Evolutionary conservation across 2,113 vertebrate genomes (phyloP).

Genomic region (Rhea americana): DNA sequence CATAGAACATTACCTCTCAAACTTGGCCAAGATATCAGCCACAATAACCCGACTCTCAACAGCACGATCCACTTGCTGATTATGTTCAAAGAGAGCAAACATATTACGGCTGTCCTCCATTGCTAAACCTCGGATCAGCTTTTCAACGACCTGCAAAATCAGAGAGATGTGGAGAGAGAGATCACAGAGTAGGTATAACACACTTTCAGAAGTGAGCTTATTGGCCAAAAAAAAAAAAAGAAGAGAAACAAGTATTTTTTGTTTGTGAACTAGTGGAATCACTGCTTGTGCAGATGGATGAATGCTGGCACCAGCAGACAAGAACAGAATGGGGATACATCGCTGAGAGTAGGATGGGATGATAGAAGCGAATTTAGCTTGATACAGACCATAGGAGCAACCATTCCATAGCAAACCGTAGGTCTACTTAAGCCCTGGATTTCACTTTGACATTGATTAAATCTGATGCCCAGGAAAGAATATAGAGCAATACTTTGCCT

Average conservation of each 20-base stretch:
- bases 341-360: background rate
- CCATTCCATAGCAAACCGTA: background rate
- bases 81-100: slow-evolving; percentile 77
- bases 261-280: background rate
- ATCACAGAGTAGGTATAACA: background rate
- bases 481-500: background rate
- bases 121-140: slow-evolving; percentile 75
- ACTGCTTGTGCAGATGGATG: background rate
- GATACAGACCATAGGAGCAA: background rate
- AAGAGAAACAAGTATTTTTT: background rate
- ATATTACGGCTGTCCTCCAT: slow-evolving; percentile 79
- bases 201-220: background rate
- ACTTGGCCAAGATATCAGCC: slow-evolving; percentile 78
- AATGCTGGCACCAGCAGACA: background rate
- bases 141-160: slow-evolving; percentile 73
- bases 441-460: background rate
- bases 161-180: background rate
- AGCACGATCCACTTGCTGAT: slow-evolving; percentile 68
- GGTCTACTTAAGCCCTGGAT: background rate
- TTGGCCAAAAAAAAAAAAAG: background rate
- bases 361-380: background rate
- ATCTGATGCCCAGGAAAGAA: background rate
- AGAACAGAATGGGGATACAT: background rate
- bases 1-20: slow-evolving; percentile 78
- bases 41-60: slow-evolving; percentile 77